Base-by-base conservation (phyloP, 2,113 vertebrate species). In the Thryonomys swinderianus region DNA sequence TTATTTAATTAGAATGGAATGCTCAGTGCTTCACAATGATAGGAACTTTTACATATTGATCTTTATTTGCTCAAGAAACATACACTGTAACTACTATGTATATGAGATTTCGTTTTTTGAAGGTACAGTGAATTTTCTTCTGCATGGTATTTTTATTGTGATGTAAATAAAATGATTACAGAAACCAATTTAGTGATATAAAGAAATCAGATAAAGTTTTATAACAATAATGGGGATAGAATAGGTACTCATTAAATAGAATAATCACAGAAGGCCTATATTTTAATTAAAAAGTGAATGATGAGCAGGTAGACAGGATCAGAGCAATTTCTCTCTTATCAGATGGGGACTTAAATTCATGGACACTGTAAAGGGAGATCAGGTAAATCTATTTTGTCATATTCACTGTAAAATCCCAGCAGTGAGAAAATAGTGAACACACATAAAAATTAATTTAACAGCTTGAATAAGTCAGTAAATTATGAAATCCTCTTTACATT, bases 281-380 rank as follows among this genome's bases (percentile, higher is more conserved):
- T 53, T 94, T 85, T 87, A 88, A 66, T 32, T 81, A 73, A 73
- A 20, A 93, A 79, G 30, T 79, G 32, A 92, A 30, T 71, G 27
- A 40, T 48, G 48, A 90, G 18, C 32, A 6, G 8, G 2, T 45
- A 76, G 57, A 51, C 23, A 78, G 66, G 23, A 67, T 5, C 2
- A 25, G 53, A 59, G 3, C 5, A 88, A 51, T 42, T 42, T 4
- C 4, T 18, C 83, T 94, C 42, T 51, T 89, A 66, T 74, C 67
- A 40, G 5, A 3, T 37, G 27, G 16, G 2, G 17, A 34, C 11
- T 32, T 32, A 59, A 84, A 12, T 61, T 59, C n/a, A 61, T 14
- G 91, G n/a, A 2, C 10, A 30, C 23, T 45, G 1, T 45, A 51
- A 80, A 53, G 5, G 20, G 17, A 94, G 90, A 66, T 34, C 84